These are phyloP conservation scores for Heterotilapia buettikoferi DNA, from an alignment of 2,113 vertebrate species.

Conservation along the genomic window DNA sequence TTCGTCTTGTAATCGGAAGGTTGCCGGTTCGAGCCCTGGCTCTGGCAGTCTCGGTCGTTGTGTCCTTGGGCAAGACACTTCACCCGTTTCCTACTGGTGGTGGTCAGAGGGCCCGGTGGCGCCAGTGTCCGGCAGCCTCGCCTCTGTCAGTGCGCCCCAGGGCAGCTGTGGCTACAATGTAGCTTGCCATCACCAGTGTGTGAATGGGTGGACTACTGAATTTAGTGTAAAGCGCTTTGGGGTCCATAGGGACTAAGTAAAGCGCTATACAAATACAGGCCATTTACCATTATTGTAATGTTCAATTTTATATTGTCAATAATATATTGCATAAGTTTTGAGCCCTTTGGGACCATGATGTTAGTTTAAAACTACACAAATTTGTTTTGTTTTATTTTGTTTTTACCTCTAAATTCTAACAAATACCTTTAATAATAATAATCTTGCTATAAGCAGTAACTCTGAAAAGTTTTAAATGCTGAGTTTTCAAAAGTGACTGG, in stretches of 20 bases:
- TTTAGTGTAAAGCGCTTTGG: not conserved
- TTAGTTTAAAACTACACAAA: too few species aligned
- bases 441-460: not conserved
- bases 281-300: not conserved
- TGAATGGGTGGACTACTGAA: not conserved
- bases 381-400: too few species aligned
- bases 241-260: not conserved
- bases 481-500: not conserved
- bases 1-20: not conserved
- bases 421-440: not conserved
- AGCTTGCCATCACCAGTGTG: not conserved
- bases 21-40: rapidly evolving
- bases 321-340: not conserved
- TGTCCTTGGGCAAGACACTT: not conserved
- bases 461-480: not conserved
- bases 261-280: not conserved
- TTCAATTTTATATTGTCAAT: not conserved
- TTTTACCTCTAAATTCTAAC: not conserved
- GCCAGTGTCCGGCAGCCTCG: rapidly evolving
- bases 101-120: rapidly evolving
- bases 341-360: not conserved
- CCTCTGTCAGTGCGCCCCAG: not conserved
- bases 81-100: not conserved
- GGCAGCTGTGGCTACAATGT: not conserved
- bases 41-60: rapidly evolving